phyloP scores from a whole-genome alignment of 2,888 invertebrate species.

The Drosophila mayaguana region DNA sequence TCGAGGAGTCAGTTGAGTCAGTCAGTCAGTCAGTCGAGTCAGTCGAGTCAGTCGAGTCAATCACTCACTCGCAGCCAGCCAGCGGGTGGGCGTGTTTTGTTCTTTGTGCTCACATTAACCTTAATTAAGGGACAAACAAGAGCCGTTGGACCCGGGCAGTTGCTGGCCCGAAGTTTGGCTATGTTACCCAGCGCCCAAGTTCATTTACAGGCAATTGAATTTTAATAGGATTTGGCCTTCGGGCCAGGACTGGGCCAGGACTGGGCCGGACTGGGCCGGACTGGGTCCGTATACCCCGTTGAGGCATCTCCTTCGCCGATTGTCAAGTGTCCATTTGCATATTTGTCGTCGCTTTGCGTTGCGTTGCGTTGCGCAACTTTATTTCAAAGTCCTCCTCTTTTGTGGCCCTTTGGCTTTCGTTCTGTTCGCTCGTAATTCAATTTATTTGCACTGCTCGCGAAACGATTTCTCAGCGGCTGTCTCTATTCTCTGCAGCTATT shows the following conservation, averaged over 20 bases:
- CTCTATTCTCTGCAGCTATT: constrained; percentile 12
- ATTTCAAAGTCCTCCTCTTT: constrained; percentile 12
- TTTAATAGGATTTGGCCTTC: constrained; percentile 70
- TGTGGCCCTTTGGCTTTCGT: constrained; percentile 45
- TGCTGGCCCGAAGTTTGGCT: constrained; percentile 37
- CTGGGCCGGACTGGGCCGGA: background rate
- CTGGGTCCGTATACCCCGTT: constrained; percentile 1
- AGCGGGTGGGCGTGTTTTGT: constrained; percentile 20
- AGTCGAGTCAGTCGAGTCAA: background rate
- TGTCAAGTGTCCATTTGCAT: constrained; percentile 72
- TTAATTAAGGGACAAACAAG: constrained; percentile 81
- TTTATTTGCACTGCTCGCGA: constrained; percentile 70
- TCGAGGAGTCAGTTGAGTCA: too few species aligned
- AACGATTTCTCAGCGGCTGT: constrained; percentile 43
- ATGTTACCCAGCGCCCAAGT: constrained; percentile 41
- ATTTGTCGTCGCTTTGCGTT: constrained; percentile 55
- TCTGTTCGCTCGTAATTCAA: constrained; percentile 69
- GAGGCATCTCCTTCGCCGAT: constrained; percentile 34
- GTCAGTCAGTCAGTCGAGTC: constrained; percentile 3
- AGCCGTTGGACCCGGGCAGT: constrained; percentile 27
- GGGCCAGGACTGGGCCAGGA: background rate
- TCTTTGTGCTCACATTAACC: constrained; percentile 70
- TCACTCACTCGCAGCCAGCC: background rate
- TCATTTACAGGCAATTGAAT: constrained; percentile 79
- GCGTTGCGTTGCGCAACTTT: constrained; percentile 53